Evolutionary conservation across 1,140 invertebrate species (phyloP), one percentile per base, ranked within the genome.

Genomic region (Trichonephila clavata): DNA sequence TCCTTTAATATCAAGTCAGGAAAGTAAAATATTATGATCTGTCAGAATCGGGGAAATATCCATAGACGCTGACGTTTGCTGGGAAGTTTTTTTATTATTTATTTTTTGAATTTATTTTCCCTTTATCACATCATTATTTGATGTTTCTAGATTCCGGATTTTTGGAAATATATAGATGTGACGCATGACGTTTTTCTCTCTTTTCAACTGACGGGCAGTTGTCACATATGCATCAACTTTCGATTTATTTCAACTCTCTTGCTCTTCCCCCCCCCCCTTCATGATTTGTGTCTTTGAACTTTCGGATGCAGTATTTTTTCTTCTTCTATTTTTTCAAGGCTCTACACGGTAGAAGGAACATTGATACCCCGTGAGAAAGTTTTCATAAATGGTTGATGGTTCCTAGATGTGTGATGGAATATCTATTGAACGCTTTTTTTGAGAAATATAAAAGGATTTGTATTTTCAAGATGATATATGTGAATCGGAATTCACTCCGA

Each of bases 71-170:
- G 71, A 77, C 71, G 71, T 77, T 77, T 32, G 27, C 71, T 39
- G 71, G 18, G 27, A 39, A 68, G 21, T 21, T 65, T 65, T 65
- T 24, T 68, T n/a, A 39, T 68, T 68, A 24, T 39, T 77, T 63
- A 18, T 39, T n/a, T 32, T 77, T 39, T 77, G 71, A 77, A 77
- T 77, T 77, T 77, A 77, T 77, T 77, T 63, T 39, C 71, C 27
- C 32, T 77, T 77, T 77, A 77, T 77, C 71, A 77, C 71, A 77
- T 77, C 71, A 77, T 77, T 77, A 77, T 77, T 77, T 77, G 71
- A 77, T 77, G 71, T 77, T 77, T 77, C 71, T 39, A 77, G 71
- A 77, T 77, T 77, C 71, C 27, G 71, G 71, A 77, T 77, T 77
- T 77, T 27, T 32, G 27, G 71, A 39, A 77, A 77, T 77, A 32